Percentiles rank a stretch among this genome's conserved stretches.
Conservation (phyloP, 2,888 invertebrate genomes). For the Euclidia mi region DNA sequence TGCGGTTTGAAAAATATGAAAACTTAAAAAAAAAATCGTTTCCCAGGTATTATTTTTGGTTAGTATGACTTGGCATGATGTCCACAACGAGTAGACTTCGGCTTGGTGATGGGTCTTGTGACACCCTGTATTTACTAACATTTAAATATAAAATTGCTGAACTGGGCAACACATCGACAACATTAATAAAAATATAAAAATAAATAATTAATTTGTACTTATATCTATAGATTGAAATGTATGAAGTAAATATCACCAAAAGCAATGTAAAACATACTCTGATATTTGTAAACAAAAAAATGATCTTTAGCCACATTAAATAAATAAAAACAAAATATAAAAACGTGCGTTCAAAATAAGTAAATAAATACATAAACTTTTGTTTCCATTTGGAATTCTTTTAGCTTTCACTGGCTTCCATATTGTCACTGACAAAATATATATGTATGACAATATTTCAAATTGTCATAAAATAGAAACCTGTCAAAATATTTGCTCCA, state of each 20-base stretch:
- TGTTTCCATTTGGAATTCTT: background rate
- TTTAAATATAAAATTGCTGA: background rate
- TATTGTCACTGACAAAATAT: no score
- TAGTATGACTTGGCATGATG: no score
- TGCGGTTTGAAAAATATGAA: no score
- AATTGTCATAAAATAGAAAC: no score
- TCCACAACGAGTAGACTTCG: no score
- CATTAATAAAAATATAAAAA: conserved; percentile 29
- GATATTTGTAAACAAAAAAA: background rate
- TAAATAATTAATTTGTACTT: conserved; percentile 45
- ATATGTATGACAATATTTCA: no score
- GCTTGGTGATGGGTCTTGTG: no score
- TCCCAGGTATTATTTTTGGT: no score
- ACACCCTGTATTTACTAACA: background rate
- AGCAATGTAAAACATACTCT: conserved; percentile 6
- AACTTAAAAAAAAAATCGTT: no score
- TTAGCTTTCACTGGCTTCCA: background rate
- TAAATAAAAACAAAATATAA: background rate
- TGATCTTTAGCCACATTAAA: conserved; percentile 8
- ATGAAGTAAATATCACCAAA: conserved; percentile 25
- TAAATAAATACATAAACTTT: conserved; percentile 1
- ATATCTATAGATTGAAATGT: conserved; percentile 46
- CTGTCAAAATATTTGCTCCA: no score
- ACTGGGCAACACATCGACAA: conserved; percentile 17
- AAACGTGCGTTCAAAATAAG: conserved; percentile 3